A percentile compares a stretch with the other conserved stretches of the same genome.
Conservation (phyloP, 2,888 invertebrate species). For the Netelia inedita region DNA sequence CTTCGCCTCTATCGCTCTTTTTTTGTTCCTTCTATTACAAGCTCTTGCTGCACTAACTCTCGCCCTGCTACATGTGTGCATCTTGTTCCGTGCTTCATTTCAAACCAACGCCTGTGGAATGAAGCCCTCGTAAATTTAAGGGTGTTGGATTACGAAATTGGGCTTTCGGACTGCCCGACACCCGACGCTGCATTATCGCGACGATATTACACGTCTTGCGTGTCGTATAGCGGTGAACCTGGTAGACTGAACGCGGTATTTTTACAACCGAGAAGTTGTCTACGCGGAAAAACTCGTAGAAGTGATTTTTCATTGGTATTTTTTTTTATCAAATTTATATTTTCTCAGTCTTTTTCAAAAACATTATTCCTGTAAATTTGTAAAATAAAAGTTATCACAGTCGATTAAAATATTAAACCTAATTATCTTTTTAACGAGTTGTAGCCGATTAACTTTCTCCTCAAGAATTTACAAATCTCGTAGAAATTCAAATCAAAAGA, state of each 20-base stretch:
- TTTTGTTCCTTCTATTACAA: constrained; percentile 22
- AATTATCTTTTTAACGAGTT: too few species aligned
- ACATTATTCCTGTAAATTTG: too few species aligned
- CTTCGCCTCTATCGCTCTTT: constrained; percentile 15
- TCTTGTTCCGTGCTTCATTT: constrained; percentile 28
- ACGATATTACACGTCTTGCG: constrained; percentile 34
- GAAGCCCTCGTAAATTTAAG: constrained; percentile 59
- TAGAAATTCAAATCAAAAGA: too few species aligned
- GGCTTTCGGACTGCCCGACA: constrained; percentile 47
- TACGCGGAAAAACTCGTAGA: background rate
- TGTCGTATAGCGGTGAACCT: background rate
- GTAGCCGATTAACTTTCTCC: too few species aligned
- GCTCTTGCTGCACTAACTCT: constrained; percentile 34
- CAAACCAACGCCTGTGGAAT: constrained; percentile 32
- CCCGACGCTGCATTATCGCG: constrained; percentile 38
- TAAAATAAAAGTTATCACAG: too few species aligned
- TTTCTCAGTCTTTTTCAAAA: too few species aligned
- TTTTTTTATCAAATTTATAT: background rate
- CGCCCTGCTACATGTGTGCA: background rate
- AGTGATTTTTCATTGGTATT: background rate
- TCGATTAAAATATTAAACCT: too few species aligned
- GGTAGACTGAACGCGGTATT: too few species aligned
- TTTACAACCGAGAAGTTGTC: too few species aligned
- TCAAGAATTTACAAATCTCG: too few species aligned
- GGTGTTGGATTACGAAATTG: constrained; percentile 62